Evolutionary conservation across 2,888 invertebrate species (phyloP).

Genomic region (Scelioninae gen. 2): DNA sequence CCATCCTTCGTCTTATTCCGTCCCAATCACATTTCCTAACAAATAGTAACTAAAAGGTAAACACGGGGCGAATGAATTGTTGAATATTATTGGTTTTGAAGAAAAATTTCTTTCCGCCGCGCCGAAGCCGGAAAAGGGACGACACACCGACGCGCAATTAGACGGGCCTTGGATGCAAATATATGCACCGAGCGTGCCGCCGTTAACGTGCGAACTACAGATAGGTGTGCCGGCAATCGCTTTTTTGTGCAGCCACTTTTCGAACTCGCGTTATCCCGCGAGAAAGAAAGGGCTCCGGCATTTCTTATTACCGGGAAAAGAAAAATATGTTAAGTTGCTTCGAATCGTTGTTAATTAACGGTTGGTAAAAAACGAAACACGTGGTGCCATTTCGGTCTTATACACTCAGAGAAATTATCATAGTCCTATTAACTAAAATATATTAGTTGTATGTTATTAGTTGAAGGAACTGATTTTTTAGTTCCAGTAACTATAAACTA

Average conservation of each 20-base stretch:
- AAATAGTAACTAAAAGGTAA: constrained; percentile 19
- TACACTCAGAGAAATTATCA: too few species aligned
- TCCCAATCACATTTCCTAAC: constrained; percentile 21
- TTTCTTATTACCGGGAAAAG: background rate
- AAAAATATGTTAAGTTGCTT: background rate
- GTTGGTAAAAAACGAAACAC: too few species aligned
- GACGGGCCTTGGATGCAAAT: constrained; percentile 22
- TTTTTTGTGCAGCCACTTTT: constrained; percentile 28
- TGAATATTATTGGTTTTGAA: constrained; percentile 25
- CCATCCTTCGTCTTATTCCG: constrained; percentile 3
- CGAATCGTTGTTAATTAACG: too few species aligned
- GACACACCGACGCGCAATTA: constrained; percentile 27
- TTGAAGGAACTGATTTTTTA: too few species aligned
- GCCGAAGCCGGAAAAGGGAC: background rate
- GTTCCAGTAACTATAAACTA: too few species aligned
- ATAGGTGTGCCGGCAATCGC: constrained; percentile 19
- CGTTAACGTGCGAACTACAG: constrained; percentile 27
- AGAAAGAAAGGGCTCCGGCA: background rate
- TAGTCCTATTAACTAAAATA: too few species aligned
- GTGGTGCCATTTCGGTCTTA: too few species aligned
- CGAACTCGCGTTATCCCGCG: constrained; percentile 19
- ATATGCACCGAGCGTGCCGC: constrained; percentile 15
- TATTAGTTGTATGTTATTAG: too few species aligned
- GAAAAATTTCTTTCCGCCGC: background rate
- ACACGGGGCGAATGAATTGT: constrained; percentile 13